Evolutionary conservation across 1,140 invertebrate genomes (phyloP), one percentile per base, ranked within the genome.

Genomic region (Heliothis subflexa): DNA sequence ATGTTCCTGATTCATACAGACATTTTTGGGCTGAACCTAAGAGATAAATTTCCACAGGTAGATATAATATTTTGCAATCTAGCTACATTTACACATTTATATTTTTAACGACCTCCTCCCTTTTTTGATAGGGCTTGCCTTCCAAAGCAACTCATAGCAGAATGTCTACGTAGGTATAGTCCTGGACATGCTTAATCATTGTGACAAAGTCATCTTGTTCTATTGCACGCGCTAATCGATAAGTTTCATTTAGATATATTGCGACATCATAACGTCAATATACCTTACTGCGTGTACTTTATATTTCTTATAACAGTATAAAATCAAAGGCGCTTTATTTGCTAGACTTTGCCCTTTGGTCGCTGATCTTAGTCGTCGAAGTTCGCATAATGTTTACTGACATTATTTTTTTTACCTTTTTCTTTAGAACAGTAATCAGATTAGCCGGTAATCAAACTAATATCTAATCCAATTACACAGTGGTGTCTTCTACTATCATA

Each of bases 171-270:
- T 14, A 13, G 0, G 2, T 2, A 0, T n/a, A 33, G 25, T 7
- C 28, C 28, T 47, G 55, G 55, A 28, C 55, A 28, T 59, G 61
- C 13, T 25, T 25, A 52, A 70, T 52, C 18, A 70, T 70, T 21
- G 21, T 28, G 64, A 28, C 47, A 70, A 52, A 70, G 66, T 52
- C 18, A n/a, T 52, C 18, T 70, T 28, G 66, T 28, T 16, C n/a
- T 47, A 47, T 21, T 21, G 5, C 62, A 66, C 62, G 62, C 47
- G 66, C 66, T 9, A 13, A 25, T 70, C 18, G 66, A 70, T 70
- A 70, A 70, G 47, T 28, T n/a, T 50, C 66, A 28, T 52, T 70
- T 70, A n/a, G n/a, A n/a, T n/a, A 70, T 50, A 50, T 70, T 70
- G 66, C 66, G 28, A 70, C 66, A 70, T 25, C 40, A 21, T 47